phyloP scores from a whole-genome alignment of 2,797 vertebrate species.

The Pristis pectinata region DNA sequence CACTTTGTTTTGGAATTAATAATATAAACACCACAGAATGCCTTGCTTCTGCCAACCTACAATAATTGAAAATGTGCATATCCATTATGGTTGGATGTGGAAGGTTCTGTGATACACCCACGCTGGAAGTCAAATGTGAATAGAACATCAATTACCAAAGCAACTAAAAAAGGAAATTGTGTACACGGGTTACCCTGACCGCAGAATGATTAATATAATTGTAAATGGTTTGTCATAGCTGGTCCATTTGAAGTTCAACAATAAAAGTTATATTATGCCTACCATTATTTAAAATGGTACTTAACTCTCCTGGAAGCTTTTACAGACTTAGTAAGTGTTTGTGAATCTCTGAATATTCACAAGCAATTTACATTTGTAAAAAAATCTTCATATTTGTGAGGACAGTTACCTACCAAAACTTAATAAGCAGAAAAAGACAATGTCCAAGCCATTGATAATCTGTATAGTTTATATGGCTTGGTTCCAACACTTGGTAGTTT shows the following conservation, averaged over 20 bases:
- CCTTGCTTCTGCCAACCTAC: not conserved
- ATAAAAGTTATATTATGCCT: not conserved
- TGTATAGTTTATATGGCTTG: not conserved
- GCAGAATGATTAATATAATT: not conserved
- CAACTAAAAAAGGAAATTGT: not conserved
- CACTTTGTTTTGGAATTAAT: constrained; percentile 7
- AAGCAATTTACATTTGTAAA: not conserved
- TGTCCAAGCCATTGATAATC: not conserved
- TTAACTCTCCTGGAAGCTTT: not conserved
- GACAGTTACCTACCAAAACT: not conserved
- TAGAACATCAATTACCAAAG: not conserved
- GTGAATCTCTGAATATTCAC: not conserved
- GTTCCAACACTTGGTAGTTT: not conserved
- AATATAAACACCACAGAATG: not conserved
- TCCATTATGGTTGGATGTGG: not conserved
- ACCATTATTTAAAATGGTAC: not conserved
- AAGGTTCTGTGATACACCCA: not conserved
- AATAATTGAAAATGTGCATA: not conserved
- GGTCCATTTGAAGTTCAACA: not conserved
- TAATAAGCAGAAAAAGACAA: not conserved
- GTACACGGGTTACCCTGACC: not conserved
- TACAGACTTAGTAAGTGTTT: not conserved
- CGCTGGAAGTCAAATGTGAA: not conserved
- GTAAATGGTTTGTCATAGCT: not conserved
- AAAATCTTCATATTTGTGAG: not conserved